Base-by-base conservation (phyloP, 2,797 vertebrate species). In the Anabas testudineus region DNA sequence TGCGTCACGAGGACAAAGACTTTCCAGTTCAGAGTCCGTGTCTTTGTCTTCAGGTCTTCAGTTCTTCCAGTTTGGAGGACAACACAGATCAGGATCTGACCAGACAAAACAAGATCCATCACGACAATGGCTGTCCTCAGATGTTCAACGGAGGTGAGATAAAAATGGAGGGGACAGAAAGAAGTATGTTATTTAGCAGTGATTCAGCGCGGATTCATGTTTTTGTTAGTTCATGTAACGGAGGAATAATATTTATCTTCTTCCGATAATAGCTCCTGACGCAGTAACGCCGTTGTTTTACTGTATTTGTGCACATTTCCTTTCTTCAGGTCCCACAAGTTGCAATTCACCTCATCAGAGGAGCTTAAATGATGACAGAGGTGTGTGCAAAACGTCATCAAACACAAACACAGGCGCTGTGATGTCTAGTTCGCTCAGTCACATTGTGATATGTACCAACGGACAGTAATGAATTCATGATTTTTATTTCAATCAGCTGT, bases 11-110 rank as follows among this genome's bases (percentile, higher is more conserved):
- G 18, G 42, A 42, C n/a, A 21, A n/a, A 42, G 18, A 2, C 10
- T 46, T 46, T 9, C 45, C 2, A 42, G 2, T 45, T 45, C 42
- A 21, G n/a, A 45, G 1, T 60, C 21, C 4, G 21, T 70, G 24
- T 62, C 19, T 19, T 68, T 7, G 13, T 76, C 47, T 51, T 0
- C 78, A 97, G 95, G 61, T 71, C 32, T 92, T 80, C 1, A 92
- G 87, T 66, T 82, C 80, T 16, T 92, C 87, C 0, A 93, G 93
- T 80, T 32, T 80, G 5, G 94, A 95, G 10, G 91, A 92, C 30
- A 67, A 61, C 24, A 0, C 36, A 0, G 80, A 82, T 30, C 54
- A 8, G 7, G 30, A 45, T 18, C 63, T 12, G 2, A 85, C 36
- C 63, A 42, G 59, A 21, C 37, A 59, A 45, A 24, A n/a, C 51